A percentile compares a stretch with the other conserved stretches of the same genome.
Conservation (phyloP, 2,797 vertebrate species). For the Notolepis coatsorum region DNA sequence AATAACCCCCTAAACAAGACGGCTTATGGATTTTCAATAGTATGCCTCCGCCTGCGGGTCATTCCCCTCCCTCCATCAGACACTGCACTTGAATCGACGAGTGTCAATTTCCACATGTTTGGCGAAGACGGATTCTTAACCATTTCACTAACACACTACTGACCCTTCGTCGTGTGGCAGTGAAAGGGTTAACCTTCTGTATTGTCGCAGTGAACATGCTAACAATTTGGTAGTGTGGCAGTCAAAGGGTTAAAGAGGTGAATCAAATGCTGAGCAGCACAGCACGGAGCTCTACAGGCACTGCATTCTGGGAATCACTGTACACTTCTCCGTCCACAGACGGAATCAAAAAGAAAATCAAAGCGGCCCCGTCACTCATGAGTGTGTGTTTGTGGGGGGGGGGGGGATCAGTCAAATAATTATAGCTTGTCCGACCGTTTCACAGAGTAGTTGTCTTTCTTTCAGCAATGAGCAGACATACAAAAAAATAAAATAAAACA, state of each 20-base stretch:
- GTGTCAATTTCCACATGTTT: slow-evolving; percentile 24
- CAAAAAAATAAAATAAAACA: slow-evolving; percentile 21
- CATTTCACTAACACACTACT: too few relatives aligned
- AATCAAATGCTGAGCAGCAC: slow-evolving; percentile 18
- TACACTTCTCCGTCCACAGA: slow-evolving; percentile 12
- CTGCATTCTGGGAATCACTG: slow-evolving; percentile 34
- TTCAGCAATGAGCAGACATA: too few relatives aligned
- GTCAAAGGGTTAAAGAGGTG: neutral
- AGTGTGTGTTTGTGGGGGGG: slow-evolving; percentile 28
- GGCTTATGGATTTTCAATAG: slow-evolving; percentile 36
- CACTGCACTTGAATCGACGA: slow-evolving; percentile 9
- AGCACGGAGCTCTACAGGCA: slow-evolving; percentile 11
- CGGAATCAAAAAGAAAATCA: slow-evolving; percentile 51
- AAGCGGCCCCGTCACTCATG: slow-evolving; percentile 53
- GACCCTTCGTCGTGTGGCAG: too few relatives aligned
- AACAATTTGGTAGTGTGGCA: too few relatives aligned
- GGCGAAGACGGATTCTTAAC: slow-evolving; percentile 8
- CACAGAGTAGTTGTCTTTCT: slow-evolving; percentile 59
- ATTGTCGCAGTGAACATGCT: too few relatives aligned
- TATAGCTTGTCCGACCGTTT: slow-evolving; percentile 62
- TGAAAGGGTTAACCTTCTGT: too few relatives aligned
- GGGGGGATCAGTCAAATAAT: slow-evolving; percentile 55
- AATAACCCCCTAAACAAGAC: slow-evolving; percentile 17
- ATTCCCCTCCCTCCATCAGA: neutral
- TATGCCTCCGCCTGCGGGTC: slow-evolving; percentile 8